phyloP scores from a whole-genome alignment of 2,113 vertebrate species.

The Myotis brandtii region DNA sequence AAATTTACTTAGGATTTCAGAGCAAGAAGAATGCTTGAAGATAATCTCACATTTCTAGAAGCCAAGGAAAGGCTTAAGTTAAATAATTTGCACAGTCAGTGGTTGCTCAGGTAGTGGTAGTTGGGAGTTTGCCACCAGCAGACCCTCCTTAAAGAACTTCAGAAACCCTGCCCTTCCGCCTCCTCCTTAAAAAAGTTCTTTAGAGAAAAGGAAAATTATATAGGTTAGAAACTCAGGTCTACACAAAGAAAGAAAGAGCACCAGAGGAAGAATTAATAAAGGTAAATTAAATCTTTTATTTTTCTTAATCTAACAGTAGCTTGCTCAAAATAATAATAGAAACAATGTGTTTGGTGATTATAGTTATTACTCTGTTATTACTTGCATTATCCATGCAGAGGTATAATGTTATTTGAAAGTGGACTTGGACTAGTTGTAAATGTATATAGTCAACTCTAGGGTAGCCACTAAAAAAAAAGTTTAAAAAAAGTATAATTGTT shows the following conservation, averaged over 20 bases:
- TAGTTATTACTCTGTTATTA: background rate
- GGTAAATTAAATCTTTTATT: background rate
- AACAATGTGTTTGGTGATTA: background rate
- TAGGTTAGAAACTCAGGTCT: background rate
- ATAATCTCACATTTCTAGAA: slow-evolving; percentile 9
- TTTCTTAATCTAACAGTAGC: background rate
- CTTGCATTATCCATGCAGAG: background rate
- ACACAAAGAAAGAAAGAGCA: background rate
- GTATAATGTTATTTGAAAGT: background rate
- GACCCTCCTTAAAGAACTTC: background rate
- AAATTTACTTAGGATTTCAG: slow-evolving; percentile 44
- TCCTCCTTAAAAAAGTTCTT: background rate
- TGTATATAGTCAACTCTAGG: background rate
- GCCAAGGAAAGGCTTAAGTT: background rate
- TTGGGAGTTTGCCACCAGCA: background rate
- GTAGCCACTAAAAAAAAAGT: background rate
- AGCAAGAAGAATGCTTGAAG: background rate
- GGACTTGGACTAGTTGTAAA: background rate
- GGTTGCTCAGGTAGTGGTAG: background rate
- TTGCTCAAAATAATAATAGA: background rate
- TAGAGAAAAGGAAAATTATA: background rate
- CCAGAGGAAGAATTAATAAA: background rate
- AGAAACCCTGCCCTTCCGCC: background rate
- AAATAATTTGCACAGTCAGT: background rate
- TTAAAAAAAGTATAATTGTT: background rate